phyloP scores from a whole-genome alignment of 2,797 vertebrate genomes.

The Ptychobarbus kaznakovi region DNA sequence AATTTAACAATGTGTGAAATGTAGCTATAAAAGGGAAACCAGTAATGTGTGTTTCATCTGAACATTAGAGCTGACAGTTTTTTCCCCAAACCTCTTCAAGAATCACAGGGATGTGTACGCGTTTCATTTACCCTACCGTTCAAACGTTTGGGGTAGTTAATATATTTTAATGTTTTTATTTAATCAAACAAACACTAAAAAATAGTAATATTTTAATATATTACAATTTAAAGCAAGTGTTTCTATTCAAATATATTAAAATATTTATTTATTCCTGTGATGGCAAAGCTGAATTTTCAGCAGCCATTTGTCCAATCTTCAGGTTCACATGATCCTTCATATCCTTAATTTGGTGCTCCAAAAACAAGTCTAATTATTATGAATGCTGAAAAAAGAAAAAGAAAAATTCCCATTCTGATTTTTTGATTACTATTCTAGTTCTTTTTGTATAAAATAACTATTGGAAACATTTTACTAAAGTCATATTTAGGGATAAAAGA shows the following conservation, averaged over 20 bases:
- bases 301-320: background rate
- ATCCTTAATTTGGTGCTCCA: background rate
- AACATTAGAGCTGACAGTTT: background rate
- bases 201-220: background rate
- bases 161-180: background rate
- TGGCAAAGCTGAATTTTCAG: background rate
- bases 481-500: too few species aligned
- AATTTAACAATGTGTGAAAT: slow-evolving; percentile 29
- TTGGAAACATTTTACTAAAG: too few species aligned
- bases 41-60: background rate
- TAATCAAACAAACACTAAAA: background rate
- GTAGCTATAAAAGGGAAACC: slow-evolving; percentile 23
- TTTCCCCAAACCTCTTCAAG: background rate
- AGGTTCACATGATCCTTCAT: background rate
- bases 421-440: too few species aligned
- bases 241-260: background rate
- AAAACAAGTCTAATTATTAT: background rate
- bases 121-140: background rate
- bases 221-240: background rate
- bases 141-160: background rate
- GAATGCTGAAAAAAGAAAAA: background rate
- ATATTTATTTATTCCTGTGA: background rate
- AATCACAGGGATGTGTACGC: background rate
- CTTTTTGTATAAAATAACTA: too few species aligned
- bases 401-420: background rate